Evolutionary conservation across 1,140 invertebrate genomes (phyloP), one percentile per base, ranked within the genome.

Genomic region (Chrysomallon squamiferum): DNA sequence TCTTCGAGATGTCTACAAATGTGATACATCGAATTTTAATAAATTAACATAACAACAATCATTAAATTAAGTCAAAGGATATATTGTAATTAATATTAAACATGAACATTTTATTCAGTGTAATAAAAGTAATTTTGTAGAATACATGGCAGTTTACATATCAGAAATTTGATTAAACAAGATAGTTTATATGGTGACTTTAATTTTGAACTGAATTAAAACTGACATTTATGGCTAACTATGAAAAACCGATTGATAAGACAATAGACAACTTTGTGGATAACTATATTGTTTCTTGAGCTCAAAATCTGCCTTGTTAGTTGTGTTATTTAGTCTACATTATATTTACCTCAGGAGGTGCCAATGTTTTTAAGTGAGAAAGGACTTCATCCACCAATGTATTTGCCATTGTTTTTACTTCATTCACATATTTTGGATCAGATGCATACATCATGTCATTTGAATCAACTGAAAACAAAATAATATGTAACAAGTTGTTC

Each of bases 401-500:
- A 0, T 89, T 88, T 61, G 91, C 91, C 72, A 96, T 90, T 75
- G 90, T 90, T 73, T 95, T 91, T 0, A 96, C 87, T 87, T 95
- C 93, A 3, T 82, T 83, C 13, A 96, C 86, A 84, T 95, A 97
- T 84, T 95, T 93, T 30, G 90, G 88, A 87, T 97, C 94, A 45
- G 90, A 90, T 2, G 95, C 95, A 84, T 97, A 97, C n/a, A 98
- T 84, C 56, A 90, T 88, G 83, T 98, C 95, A 84, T 98, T 98
- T 2, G 95, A 95, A 80, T 97, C 92, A 59, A 97, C 93, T 94
- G 85, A 70, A 87, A 88, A 78, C 66, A 41, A 67, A 67, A 5
- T 47, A 47, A 47, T 33, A 18, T 7, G 5, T n/a, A 45, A 27
- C 52, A 59, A 58, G 47, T 6, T 20, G 13, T 56, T 35, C 3